Conservation (phyloP, 2,113 vertebrate species). For the Pristiophorus japonicus region DNA sequence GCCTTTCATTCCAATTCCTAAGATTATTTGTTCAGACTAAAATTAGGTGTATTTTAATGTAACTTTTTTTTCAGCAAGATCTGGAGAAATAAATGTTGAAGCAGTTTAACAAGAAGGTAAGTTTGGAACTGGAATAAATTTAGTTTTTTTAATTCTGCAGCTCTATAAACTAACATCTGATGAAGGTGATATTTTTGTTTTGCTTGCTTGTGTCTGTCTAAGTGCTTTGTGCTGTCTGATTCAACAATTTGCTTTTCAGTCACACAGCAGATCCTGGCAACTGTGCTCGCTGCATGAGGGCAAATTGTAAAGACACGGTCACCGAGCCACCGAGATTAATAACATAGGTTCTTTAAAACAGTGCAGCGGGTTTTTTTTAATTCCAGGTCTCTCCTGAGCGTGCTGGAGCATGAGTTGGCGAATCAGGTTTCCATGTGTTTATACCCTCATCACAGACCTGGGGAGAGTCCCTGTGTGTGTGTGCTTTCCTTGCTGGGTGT, state of each 20-base stretch:
- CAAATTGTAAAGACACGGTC: background rate
- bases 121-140: conserved; percentile 9
- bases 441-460: background rate
- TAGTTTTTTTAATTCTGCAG: background rate
- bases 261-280: background rate
- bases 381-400: too few relatives aligned
- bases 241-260: background rate
- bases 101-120: conserved; percentile 19
- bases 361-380: too few relatives aligned
- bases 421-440: background rate
- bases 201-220: background rate
- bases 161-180: background rate
- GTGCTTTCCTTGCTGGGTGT: too few relatives aligned
- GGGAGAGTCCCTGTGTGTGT: too few relatives aligned
- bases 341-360: too few relatives aligned
- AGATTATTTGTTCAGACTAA: too few relatives aligned
- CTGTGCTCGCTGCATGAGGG: background rate
- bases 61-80: conserved; percentile 33
- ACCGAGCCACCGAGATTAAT: too few relatives aligned
- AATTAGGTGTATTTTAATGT: conserved; percentile 22
- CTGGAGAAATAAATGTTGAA: conserved; percentile 31
- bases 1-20: too few relatives aligned
- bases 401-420: background rate
- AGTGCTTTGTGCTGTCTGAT: conserved; percentile 9
- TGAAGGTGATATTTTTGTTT: background rate